These are phyloP conservation scores for Pseudorhiza aurosa DNA, from an alignment of 30 jellyfish, hydroid and myxozoan species.

Conservation along the genomic window DNA sequence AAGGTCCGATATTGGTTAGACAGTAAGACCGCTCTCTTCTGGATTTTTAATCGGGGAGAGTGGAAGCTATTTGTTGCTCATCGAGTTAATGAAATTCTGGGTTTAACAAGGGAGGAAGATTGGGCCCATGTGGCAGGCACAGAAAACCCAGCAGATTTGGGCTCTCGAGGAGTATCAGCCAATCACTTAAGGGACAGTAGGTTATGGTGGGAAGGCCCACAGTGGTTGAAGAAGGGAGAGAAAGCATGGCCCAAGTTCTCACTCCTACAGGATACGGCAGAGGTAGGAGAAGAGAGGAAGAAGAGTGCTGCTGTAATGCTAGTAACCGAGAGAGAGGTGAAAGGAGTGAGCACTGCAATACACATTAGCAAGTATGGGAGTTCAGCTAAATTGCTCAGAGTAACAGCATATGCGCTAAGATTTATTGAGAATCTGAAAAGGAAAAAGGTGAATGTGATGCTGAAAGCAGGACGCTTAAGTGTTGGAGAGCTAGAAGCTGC, in stretches of 20 bases:
- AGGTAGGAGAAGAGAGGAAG: constrained; percentile 30
- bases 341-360: constrained; percentile 37
- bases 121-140: constrained; percentile 61
- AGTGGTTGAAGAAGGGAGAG: constrained; percentile 42
- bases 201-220: constrained; percentile 68
- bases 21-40: constrained; percentile 51
- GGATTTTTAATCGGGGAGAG: constrained; percentile 54
- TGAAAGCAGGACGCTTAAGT: constrained; percentile 25
- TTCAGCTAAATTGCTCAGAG: constrained; percentile 41
- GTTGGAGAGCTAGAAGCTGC: constrained; percentile 60
- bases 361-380: constrained; percentile 11
- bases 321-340: constrained; percentile 3
- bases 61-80: constrained; percentile 68
- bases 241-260: constrained; percentile 30
- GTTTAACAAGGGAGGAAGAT: constrained; percentile 27
- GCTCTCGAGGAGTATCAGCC: constrained; percentile 59
- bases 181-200: constrained; percentile 31
- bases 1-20: constrained; percentile 39
- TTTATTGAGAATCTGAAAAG: constrained; percentile 48
- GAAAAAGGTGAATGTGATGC: constrained; percentile 2
- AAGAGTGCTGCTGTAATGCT: constrained; percentile 21
- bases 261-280: constrained; percentile 25
- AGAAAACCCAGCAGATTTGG: constrained; percentile 64
- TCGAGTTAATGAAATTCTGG: constrained; percentile 50
- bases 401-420: constrained; percentile 57